Percentiles rank a stretch among this genome's conserved stretches.
These are phyloP conservation scores for Oxytorus armatus DNA, from an alignment of 2,888 invertebrate species.

Conservation along the genomic window DNA sequence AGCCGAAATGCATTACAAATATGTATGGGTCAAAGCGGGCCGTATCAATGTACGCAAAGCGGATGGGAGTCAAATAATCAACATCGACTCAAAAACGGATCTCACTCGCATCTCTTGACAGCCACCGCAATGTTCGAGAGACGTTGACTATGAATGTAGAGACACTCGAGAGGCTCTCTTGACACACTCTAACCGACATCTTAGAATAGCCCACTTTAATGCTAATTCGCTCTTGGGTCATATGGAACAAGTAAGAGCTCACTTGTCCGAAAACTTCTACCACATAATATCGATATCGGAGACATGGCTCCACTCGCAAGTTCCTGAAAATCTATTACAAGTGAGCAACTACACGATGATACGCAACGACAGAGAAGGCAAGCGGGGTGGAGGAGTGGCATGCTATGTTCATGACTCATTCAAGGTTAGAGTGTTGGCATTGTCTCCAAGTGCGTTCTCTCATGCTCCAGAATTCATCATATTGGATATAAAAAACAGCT, in stretches of 20 bases:
- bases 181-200: background rate
- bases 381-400: slow-evolving; percentile 43
- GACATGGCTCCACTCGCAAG: slow-evolving; percentile 33
- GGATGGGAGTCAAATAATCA: background rate
- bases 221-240: slow-evolving; percentile 29
- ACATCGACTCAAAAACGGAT: background rate
- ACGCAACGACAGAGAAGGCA: slow-evolving; percentile 37
- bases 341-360: slow-evolving; percentile 17
- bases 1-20: background rate
- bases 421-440: background rate
- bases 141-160: no score
- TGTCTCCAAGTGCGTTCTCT: background rate
- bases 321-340: background rate
- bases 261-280: background rate
- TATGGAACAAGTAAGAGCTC: background rate
- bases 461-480: background rate
- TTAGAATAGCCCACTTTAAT: slow-evolving; percentile 37
- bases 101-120: background rate
- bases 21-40: background rate
- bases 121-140: background rate
- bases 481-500: background rate
- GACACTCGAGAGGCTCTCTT: background rate
- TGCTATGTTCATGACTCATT: slow-evolving; percentile 45
- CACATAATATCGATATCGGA: slow-evolving; percentile 43
- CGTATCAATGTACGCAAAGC: background rate